phyloP scores from a whole-genome alignment of 2,797 vertebrate genomes.

The Vespertilio murinus region DNA sequence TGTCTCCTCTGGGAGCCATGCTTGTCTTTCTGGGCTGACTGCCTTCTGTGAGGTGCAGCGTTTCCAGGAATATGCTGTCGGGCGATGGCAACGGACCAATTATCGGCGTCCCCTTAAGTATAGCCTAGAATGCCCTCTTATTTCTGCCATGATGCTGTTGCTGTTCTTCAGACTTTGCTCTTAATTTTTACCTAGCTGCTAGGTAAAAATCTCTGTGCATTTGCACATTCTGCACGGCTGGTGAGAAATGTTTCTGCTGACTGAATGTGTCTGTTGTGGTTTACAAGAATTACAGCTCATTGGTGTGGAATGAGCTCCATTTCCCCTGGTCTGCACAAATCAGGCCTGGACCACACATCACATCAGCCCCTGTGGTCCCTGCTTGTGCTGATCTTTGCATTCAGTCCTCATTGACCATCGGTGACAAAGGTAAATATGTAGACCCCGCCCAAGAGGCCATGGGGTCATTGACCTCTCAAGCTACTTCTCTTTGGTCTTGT shows the following conservation, averaged over 20 bases:
- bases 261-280: not conserved
- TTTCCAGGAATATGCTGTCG: not conserved
- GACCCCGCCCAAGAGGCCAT: not conserved
- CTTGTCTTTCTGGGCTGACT: not conserved
- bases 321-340: conserved; percentile 2
- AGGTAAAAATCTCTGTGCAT: not conserved
- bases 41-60: not conserved
- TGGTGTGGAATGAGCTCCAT: not conserved
- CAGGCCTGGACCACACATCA: not conserved
- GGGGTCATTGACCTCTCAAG: not conserved
- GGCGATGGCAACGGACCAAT: not conserved
- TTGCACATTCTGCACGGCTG: not conserved
- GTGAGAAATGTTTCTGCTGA: not conserved
- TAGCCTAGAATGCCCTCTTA: not conserved
- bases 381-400: not conserved
- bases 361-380: not conserved
- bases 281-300: not conserved
- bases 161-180: not conserved
- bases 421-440: not conserved
- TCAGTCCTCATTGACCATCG: not conserved
- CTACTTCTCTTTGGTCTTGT: conserved; percentile 9
- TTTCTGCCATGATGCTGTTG: not conserved
- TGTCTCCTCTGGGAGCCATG: not conserved
- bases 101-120: not conserved
- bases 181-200: not conserved